phyloP scores from a whole-genome alignment of 2,113 vertebrate genomes.

The Saccopteryx leptura region DNA sequence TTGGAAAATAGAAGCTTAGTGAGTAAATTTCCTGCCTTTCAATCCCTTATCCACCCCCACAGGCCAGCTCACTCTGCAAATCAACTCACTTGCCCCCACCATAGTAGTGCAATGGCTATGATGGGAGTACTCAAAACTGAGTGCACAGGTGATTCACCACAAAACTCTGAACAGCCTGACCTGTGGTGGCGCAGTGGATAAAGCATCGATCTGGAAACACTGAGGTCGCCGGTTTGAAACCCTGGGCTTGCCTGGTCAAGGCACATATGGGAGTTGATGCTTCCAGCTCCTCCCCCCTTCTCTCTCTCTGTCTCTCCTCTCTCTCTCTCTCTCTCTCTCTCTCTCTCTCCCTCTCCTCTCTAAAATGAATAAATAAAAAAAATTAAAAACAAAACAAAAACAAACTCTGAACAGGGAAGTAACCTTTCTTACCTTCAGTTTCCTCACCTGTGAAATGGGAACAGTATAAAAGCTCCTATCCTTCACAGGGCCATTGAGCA shows the following conservation, averaged over 20 bases:
- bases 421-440: background rate
- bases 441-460: background rate
- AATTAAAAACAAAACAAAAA: no score
- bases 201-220: no score
- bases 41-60: background rate
- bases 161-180: background rate
- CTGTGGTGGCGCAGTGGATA: no score
- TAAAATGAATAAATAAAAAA: no score
- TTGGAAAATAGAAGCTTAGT: background rate
- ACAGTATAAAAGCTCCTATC: background rate
- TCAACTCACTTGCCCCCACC: background rate
- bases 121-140: background rate
- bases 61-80: background rate
- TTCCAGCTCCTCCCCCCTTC: no score
- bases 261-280: no score
- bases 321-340: no score
- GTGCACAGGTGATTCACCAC: background rate
- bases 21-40: background rate
- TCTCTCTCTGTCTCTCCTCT: no score
- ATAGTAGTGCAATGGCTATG: rapidly evolving
- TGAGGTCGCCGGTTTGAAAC: no score
- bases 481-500: background rate
- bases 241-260: no score
- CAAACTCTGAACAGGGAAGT: background rate
- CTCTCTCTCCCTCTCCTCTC: no score